Percentiles rank a stretch among this genome's conserved stretches.
phyloP scores from a whole-genome alignment of 2,797 vertebrate species.

The Petrocephalus sullivani region DNA sequence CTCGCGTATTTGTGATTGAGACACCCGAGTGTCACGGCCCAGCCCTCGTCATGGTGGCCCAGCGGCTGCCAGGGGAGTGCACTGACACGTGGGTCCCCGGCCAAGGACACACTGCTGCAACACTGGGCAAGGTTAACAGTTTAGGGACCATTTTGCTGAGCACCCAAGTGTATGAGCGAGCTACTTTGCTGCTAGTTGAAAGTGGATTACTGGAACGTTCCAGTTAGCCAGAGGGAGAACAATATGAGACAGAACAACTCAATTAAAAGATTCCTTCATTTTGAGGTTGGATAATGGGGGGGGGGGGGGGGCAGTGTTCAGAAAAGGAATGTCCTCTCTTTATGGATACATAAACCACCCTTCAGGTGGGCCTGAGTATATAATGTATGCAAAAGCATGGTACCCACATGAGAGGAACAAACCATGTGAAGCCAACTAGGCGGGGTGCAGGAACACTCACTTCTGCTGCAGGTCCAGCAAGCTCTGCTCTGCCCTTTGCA shows the following conservation, averaged over 20 bases:
- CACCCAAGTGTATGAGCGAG: neutral
- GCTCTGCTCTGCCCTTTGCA: slow-evolving; percentile 84
- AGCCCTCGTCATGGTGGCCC: neutral
- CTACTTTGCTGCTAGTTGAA: neutral
- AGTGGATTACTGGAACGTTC: neutral
- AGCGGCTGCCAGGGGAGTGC: neutral
- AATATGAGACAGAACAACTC: neutral
- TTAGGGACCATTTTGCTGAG: neutral
- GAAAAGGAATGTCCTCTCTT: neutral
- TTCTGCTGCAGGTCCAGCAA: slow-evolving; percentile 84
- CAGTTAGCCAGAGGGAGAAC: neutral
- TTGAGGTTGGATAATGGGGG: neutral
- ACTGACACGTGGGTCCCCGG: neutral
- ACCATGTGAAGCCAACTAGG: neutral
- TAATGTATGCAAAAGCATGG: neutral
- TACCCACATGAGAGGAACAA: neutral
- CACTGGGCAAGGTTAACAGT: neutral
- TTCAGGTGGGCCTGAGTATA: neutral
- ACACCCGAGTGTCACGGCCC: neutral
- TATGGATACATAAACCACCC: neutral
- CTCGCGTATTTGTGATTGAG: neutral
- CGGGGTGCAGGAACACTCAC: slow-evolving; percentile 51
- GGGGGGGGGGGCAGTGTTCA: neutral
- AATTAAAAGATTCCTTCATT: neutral
- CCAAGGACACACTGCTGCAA: neutral